Percentiles rank a stretch among this genome's conserved stretches.
Conservation (phyloP, 2,797 vertebrate genomes). For the Hippocampus kuda region DNA sequence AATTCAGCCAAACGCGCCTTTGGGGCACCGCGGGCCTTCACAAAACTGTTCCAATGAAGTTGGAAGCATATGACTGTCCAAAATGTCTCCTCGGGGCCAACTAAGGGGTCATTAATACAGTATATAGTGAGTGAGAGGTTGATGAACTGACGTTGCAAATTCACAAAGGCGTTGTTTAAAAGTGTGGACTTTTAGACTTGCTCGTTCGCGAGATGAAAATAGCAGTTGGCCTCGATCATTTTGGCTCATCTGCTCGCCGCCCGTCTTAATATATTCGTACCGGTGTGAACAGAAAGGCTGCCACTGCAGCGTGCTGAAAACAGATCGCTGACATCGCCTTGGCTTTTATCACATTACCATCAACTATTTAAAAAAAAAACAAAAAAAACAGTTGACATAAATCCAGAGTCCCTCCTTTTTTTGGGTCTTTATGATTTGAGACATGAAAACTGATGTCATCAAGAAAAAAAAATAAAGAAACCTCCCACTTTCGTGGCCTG, state of each 20-base stretch:
- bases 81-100: background rate
- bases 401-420: slow-evolving; percentile 1
- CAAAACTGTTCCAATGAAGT: background rate
- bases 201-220: no score
- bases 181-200: no score
- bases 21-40: background rate
- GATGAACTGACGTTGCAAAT: no score
- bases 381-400: background rate
- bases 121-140: no score
- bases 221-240: no score
- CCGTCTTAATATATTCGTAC: no score
- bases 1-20: background rate
- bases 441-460: background rate
- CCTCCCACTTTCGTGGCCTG: background rate
- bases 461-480: background rate
- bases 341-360: background rate
- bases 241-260: no score
- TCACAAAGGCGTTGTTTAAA: no score
- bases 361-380: background rate
- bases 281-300: no score
- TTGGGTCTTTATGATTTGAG: slow-evolving; percentile 17
- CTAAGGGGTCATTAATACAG: background rate
- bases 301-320: no score
- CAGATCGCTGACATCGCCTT: no score
- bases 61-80: background rate